phyloP scores from a whole-genome alignment of 2,113 vertebrate species.

The Ophthalmolycus amberensis region DNA sequence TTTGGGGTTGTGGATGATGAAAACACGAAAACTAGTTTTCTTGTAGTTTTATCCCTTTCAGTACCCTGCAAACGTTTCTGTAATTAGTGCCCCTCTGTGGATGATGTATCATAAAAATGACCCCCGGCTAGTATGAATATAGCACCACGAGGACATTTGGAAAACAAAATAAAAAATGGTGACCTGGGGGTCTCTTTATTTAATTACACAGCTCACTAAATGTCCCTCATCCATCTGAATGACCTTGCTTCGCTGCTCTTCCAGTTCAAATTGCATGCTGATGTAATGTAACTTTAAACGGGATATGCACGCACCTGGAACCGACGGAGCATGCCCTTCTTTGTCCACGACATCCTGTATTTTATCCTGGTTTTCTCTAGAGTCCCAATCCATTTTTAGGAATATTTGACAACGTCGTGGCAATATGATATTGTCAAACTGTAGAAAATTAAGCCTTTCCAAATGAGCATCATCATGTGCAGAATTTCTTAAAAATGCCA shows the following conservation, averaged over 20 bases:
- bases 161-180: slow-evolving; percentile 39
- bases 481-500: not conserved
- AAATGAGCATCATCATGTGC: not conserved
- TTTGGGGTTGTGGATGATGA: not conserved
- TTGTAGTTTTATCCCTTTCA: slow-evolving; percentile 24
- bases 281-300: slow-evolving; percentile 58
- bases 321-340: slow-evolving; percentile 3
- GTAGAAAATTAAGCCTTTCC: not conserved
- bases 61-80: slow-evolving; percentile 38
- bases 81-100: slow-evolving; percentile 58
- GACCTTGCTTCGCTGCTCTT: slow-evolving; percentile 67
- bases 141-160: slow-evolving; percentile 56
- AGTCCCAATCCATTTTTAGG: not conserved
- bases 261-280: slow-evolving; percentile 59
- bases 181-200: slow-evolving; percentile 68
- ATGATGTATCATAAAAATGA: slow-evolving; percentile 66
- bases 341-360: slow-evolving; percentile 14
- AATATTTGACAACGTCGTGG: not conserved
- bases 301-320: not conserved
- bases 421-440: not conserved
- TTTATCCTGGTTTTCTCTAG: not conserved
- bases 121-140: slow-evolving; percentile 54
- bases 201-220: slow-evolving; percentile 73
- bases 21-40: slow-evolving; percentile 10
- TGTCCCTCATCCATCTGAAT: slow-evolving; percentile 70